Base-by-base conservation (phyloP, 35 echinoderm and acorn worm species). In the Patiria miniata region DNA sequence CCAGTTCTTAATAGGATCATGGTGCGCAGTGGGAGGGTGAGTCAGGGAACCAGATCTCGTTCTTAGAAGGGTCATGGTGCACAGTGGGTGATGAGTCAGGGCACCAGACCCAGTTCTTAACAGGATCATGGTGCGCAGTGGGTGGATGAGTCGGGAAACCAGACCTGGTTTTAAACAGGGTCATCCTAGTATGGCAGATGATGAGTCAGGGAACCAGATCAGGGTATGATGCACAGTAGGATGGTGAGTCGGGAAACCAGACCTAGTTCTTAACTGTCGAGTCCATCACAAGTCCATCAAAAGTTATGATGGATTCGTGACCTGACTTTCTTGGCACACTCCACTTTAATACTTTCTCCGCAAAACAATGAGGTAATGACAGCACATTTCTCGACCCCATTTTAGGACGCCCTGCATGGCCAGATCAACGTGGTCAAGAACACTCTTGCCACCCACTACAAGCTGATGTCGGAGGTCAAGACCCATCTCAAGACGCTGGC, bases 381-480 rank as follows among this genome's bases (percentile, higher is more conserved):
- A n/a, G n/a, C n/a, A 12, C 42, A 4, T 47, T 2, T 83, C 17
- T 83, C 8, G 52, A 5, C 78, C 37, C 5, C 26, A 10, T 36
- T 52, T 22, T 57, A 98, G 96, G 96, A 98, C 15, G 86, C 80
- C 23, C 68, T 98, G 9, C 60, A 83, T 32, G 81, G 53, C 52
- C 86, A 92, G 77, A 55, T 98, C 5, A 86, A 94, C 36, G 58
- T 85, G 19, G 92, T 94, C 61, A 94, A 92, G 68, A 84, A 78
- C 68, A 85, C 79, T 1, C 23, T 98, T 69, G 65, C 86, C 10
- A 91, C 89, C 34, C 89, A 94, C 56, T 86, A 98, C 51, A 94
- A 92, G 22, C 86, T 98, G 7, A 92, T 98, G 92, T 98, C 96
- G 29, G 96, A 98, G 60, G 89, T 98, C 26, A 94, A 98, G 54